Conservation (phyloP, 2,113 vertebrate genomes). For the Arothron firmamentum region DNA sequence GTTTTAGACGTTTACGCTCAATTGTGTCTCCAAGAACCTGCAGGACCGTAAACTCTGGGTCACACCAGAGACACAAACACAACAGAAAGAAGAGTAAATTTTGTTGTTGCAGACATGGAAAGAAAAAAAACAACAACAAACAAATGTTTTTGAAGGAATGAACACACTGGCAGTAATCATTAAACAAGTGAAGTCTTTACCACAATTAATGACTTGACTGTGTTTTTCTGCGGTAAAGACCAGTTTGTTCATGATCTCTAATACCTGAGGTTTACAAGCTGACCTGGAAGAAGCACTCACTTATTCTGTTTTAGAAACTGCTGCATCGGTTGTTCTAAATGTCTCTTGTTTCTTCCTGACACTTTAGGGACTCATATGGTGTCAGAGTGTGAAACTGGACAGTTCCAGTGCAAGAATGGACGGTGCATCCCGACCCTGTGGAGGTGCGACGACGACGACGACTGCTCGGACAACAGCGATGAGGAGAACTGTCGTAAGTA, state of each 20-base stretch:
- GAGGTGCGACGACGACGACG: conserved; percentile 95
- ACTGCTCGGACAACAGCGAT: conserved; percentile 94
- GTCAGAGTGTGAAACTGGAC: conserved; percentile 84
- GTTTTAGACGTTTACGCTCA: neutral
- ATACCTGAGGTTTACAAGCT: neutral
- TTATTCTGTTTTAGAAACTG: neutral
- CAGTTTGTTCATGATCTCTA: neutral
- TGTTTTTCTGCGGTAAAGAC: neutral
- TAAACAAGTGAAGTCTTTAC: neutral
- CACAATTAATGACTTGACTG: neutral
- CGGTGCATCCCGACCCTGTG: conserved; percentile 92
- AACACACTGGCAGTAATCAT: no score
- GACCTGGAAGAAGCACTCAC: neutral
- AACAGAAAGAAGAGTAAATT: neutral
- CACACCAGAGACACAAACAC: neutral
- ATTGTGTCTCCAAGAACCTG: neutral
- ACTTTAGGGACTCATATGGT: conserved; percentile 74
- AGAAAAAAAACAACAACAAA: neutral
- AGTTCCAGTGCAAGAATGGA: conserved; percentile 91
- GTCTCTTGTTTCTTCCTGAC: neutral
- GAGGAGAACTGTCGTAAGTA: conserved; percentile 96
- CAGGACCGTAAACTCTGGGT: neutral
- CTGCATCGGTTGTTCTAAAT: neutral
- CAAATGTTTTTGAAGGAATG: no score
- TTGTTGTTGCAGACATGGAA: neutral